A percentile compares a stretch with the other conserved stretches of the same genome.
Evolutionary conservation across 2,113 vertebrate species (phyloP).

Genomic region (Coryphaenoides rupestris): DNA sequence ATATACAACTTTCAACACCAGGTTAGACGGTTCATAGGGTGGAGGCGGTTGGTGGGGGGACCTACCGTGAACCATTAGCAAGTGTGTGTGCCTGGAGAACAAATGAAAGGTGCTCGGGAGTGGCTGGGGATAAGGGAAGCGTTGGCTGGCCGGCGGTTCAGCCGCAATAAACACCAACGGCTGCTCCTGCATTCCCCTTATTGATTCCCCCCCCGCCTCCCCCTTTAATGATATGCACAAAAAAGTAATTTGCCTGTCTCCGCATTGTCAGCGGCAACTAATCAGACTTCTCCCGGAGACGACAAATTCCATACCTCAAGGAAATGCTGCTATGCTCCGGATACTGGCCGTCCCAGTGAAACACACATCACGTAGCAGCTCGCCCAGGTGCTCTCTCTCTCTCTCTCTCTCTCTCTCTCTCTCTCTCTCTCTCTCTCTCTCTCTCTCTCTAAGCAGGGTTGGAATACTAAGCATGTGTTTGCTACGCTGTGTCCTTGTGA

Average conservation of each 20-base stretch:
- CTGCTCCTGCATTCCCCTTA: conserved; percentile 74
- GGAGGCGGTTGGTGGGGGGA: not conserved
- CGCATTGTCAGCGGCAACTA: conserved; percentile 80
- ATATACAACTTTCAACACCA: too few relatives aligned
- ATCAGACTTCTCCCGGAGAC: conserved; percentile 73
- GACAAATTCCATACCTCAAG: conserved; percentile 74
- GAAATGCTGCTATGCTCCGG: conserved; percentile 72
- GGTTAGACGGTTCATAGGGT: too few relatives aligned
- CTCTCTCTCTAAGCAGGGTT: conserved; percentile 20
- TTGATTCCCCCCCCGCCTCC: conserved; percentile 76
- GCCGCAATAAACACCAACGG: conserved; percentile 74
- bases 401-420: conserved; percentile 2
- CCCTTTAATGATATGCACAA: conserved; percentile 83
- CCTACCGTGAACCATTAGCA: conserved; percentile 21
- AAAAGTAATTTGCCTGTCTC: conserved; percentile 84
- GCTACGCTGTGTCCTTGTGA: conserved; percentile 38
- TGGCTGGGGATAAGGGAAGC: conserved; percentile 41
- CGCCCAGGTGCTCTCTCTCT: conserved; percentile 58
- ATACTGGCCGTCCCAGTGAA: conserved; percentile 67
- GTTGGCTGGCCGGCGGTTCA: conserved; percentile 58
- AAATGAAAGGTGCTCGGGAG: conserved; percentile 63
- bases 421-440: too few relatives aligned
- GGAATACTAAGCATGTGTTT: conserved; percentile 59
- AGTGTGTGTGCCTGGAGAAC: conserved; percentile 19
- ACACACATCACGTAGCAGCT: conserved; percentile 60